phyloP scores from a whole-genome alignment of 2,113 vertebrate species.

The Acanthisitta chloris region DNA sequence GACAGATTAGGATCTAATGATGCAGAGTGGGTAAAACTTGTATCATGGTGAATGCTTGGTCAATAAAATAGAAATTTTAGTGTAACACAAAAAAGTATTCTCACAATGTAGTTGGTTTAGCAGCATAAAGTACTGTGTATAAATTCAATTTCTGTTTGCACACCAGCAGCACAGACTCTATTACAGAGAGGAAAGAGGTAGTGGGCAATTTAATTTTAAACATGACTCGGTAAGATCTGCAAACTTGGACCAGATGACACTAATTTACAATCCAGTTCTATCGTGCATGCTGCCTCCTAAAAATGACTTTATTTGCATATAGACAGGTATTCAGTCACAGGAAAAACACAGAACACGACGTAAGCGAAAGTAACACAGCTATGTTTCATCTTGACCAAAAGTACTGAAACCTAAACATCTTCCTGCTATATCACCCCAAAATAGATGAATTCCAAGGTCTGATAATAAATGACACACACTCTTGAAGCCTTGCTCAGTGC shows the following conservation, averaged over 20 bases:
- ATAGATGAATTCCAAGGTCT: background rate
- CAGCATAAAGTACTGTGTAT: background rate
- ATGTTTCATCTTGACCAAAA: background rate
- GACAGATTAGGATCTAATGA: background rate
- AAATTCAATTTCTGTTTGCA: background rate
- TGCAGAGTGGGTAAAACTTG: background rate
- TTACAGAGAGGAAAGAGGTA: background rate
- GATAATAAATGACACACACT: background rate
- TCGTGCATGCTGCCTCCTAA: background rate
- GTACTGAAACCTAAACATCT: background rate
- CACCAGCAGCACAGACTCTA: background rate
- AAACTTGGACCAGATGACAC: background rate
- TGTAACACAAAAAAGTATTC: background rate
- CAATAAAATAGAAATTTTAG: background rate
- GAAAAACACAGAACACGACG: background rate
- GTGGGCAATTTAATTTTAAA: background rate
- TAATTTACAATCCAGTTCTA: background rate
- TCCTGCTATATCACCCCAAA: background rate
- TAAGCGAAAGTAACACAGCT: background rate
- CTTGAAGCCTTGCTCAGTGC: background rate
- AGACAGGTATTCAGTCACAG: background rate
- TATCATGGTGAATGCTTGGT: background rate
- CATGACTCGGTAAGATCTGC: background rate
- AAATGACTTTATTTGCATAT: background rate
- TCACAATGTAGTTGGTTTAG: background rate